These are phyloP conservation scores for Festucalex cinctus DNA, from an alignment of 2,113 vertebrate genomes.

Conservation along the genomic window DNA sequence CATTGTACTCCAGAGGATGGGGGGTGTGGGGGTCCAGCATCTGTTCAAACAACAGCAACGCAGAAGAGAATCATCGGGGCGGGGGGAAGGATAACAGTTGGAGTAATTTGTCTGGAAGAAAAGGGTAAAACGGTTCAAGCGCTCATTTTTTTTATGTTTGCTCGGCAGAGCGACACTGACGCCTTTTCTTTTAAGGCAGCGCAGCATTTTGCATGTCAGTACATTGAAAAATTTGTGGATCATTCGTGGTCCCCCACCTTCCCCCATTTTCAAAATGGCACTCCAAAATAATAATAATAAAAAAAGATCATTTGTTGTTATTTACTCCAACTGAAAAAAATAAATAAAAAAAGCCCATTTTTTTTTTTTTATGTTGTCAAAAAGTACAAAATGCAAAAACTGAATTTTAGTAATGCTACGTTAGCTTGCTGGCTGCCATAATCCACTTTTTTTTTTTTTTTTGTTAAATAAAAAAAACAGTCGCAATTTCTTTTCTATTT, in stretches of 20 bases:
- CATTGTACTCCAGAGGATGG: slow-evolving; percentile 50
- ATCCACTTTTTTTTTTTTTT: too few species aligned
- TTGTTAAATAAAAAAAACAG: too few species aligned
- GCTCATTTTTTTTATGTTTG: slow-evolving; percentile 60
- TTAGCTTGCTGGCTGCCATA: too few species aligned
- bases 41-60: slow-evolving; percentile 73
- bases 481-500: too few species aligned
- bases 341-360: too few species aligned
- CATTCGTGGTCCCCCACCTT: too few species aligned
- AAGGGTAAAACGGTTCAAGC: slow-evolving; percentile 62
- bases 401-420: too few species aligned
- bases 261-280: neutral
- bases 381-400: too few species aligned
- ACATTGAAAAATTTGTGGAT: neutral
- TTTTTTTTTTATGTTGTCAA: too few species aligned
- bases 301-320: neutral
- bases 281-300: neutral
- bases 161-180: slow-evolving; percentile 56
- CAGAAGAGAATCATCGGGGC: slow-evolving; percentile 61
- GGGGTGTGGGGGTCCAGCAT: slow-evolving; percentile 65
- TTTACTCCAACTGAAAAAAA: neutral
- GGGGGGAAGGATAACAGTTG: slow-evolving; percentile 67
- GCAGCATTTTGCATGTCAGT: neutral
- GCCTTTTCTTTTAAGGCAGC: slow-evolving; percentile 8
- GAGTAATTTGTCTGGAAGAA: slow-evolving; percentile 66